phyloP scores from a whole-genome alignment of 1,140 invertebrate genomes.

The Trissolcus basalis region DNA sequence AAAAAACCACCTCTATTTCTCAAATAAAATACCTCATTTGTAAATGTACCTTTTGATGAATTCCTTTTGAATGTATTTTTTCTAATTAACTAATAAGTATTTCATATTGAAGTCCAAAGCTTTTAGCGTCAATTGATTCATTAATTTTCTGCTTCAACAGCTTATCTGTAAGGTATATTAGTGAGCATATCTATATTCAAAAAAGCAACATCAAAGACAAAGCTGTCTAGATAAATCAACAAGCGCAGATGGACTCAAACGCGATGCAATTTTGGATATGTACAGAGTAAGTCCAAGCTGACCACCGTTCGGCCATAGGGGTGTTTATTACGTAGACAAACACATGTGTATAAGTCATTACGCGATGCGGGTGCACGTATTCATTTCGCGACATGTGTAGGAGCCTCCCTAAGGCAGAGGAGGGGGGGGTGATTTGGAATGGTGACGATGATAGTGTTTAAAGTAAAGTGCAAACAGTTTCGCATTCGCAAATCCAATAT shows the following conservation, averaged over 20 bases:
- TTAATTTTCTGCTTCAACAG: no score
- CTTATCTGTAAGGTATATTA: not conserved
- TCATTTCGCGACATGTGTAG: conserved; percentile 28
- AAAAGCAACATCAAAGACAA: conserved; percentile 8
- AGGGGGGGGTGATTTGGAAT: conserved; percentile 22
- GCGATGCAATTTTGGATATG: conserved; percentile 13
- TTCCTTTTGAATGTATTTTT: no score
- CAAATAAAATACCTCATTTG: no score
- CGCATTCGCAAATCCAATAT: conserved; percentile 20
- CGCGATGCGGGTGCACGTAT: conserved; percentile 47
- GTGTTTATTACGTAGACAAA: conserved; percentile 51
- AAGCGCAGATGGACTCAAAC: conserved; percentile 28
- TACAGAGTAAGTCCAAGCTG: conserved; percentile 9
- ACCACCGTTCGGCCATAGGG: conserved; percentile 24
- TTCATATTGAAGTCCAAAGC: no score
- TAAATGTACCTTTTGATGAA: no score
- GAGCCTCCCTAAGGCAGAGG: conserved; percentile 7
- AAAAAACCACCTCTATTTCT: no score
- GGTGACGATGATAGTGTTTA: conserved; percentile 33
- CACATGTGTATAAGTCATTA: conserved; percentile 31
- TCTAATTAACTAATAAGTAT: no score
- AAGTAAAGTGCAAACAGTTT: conserved; percentile 52
- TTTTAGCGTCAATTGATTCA: no score
- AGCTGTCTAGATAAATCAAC: conserved; percentile 38
- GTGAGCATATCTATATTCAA: not conserved